A percentile compares a stretch with the other conserved stretches of the same genome.
Evolutionary conservation across 2,888 invertebrate species (phyloP).

Genomic region (Myopa testacea): DNA sequence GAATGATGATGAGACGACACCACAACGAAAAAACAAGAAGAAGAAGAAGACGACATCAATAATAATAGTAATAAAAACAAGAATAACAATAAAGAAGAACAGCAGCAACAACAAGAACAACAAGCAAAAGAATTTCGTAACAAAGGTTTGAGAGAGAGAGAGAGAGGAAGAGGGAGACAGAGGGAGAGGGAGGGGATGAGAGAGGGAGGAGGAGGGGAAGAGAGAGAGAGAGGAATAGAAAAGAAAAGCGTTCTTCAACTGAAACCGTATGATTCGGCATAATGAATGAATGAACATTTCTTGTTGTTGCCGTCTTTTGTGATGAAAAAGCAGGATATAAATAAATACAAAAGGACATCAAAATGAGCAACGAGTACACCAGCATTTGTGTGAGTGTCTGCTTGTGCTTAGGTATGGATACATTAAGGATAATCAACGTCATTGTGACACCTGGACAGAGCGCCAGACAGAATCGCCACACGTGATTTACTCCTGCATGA

Average conservation of each 20-base stretch:
- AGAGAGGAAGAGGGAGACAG: background rate
- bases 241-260: background rate
- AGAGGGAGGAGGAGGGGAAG: no score
- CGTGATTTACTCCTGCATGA: background rate
- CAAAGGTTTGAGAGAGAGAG: background rate
- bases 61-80: background rate
- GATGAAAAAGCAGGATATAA: no score
- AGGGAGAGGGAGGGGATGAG: no score
- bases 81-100: background rate
- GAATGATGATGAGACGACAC: no score
- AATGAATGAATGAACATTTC: no score
- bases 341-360: no score
- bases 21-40: no score
- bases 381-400: no score
- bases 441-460: background rate
- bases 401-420: no score
- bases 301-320: no score
- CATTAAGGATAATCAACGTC: background rate
- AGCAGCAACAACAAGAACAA: background rate
- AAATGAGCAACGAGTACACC: no score
- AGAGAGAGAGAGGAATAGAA: background rate
- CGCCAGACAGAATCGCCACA: background rate
- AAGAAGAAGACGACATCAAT: background rate
- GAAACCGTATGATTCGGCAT: no score
- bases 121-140: background rate